phyloP scores from a whole-genome alignment of 2,113 vertebrate genomes.

The Pachypanchax playfairii region DNA sequence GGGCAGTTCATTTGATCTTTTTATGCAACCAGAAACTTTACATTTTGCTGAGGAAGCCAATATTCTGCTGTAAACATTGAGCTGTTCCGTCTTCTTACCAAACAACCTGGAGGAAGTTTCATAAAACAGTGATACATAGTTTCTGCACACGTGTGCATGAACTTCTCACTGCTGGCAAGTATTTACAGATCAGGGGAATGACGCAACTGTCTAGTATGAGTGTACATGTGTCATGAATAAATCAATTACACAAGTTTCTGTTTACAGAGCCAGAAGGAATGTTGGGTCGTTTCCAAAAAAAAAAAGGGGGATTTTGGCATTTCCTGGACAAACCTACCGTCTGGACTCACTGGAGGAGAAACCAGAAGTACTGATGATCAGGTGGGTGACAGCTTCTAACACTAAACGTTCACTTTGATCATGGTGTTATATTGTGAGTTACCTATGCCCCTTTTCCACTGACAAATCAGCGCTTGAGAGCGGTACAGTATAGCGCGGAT shows the following conservation, averaged over 20 bases:
- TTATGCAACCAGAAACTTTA: too few species aligned
- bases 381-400: constrained; percentile 4
- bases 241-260: constrained; percentile 48
- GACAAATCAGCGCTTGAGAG: too few species aligned
- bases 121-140: constrained; percentile 15
- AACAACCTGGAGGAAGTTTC: constrained; percentile 4
- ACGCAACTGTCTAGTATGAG: neutral
- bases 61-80: too few species aligned
- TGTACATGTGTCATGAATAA: constrained; percentile 10
- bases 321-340: constrained; percentile 70
- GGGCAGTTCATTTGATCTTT: too few species aligned
- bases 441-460: too few species aligned
- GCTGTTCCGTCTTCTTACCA: neutral
- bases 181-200: constrained; percentile 16
- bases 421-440: too few species aligned
- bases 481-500: too few species aligned
- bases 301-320: constrained; percentile 65
- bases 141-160: neutral
- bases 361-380: neutral
- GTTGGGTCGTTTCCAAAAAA: constrained; percentile 65
- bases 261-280: constrained; percentile 70
- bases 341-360: constrained; percentile 23
- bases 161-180: constrained; percentile 24
- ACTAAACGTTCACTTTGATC: too few species aligned
- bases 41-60: constrained; percentile 12